Percentiles rank a stretch among this genome's conserved stretches.
Evolutionary conservation across 2,113 vertebrate species (phyloP).

Genomic region (Laticauda laticaudata): DNA sequence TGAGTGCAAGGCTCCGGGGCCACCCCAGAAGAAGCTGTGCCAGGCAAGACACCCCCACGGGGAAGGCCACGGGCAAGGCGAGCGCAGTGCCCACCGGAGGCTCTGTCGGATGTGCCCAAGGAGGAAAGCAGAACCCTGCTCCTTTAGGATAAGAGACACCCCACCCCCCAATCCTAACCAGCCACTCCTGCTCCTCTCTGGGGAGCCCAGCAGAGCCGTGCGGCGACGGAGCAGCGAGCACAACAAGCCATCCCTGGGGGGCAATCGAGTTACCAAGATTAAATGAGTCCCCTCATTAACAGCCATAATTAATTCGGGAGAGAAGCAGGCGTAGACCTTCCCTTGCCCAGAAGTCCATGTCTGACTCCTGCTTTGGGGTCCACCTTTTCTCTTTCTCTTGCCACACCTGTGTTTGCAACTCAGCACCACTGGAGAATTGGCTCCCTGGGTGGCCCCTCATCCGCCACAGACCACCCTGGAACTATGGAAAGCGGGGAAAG

Average conservation of each 20-base stretch:
- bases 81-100: neutral
- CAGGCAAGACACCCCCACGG: neutral
- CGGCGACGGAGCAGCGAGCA: neutral
- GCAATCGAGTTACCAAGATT: neutral
- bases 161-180: neutral
- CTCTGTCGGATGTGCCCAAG: neutral
- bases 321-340: neutral
- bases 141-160: neutral
- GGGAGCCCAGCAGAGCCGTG: neutral
- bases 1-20: neutral
- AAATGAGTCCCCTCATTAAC: neutral
- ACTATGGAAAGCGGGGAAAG: too few species aligned
- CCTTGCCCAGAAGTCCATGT: neutral
- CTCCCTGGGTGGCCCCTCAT: neutral
- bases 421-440: neutral
- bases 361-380: neutral
- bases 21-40: neutral
- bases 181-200: neutral
- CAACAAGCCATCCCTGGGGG: neutral
- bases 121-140: neutral
- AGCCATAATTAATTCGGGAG: neutral
- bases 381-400: neutral
- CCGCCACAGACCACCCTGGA: neutral
- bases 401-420: neutral
- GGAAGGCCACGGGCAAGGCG: neutral